Evolutionary conservation across 2,797 vertebrate species (phyloP), one percentile per base, ranked within the genome.

Genomic region (Lacerta bilineata): DNA sequence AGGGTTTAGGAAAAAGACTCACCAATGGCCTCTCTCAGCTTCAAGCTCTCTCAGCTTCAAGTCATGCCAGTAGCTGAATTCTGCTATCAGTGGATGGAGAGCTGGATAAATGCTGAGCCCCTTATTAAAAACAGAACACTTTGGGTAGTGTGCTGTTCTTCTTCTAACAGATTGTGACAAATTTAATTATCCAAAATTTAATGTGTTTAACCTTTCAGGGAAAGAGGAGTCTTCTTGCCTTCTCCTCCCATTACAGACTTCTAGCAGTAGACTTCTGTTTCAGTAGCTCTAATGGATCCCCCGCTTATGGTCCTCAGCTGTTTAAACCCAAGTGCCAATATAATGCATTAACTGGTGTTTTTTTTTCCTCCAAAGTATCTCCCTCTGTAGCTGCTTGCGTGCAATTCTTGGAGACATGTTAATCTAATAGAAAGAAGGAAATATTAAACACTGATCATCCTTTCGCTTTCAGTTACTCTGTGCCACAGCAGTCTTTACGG

Each of bases 371-470:
- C n/a, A 84, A 15, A 55, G 4, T 50, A 18, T 10, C 20, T 69
- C 27, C 1, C 69, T 39, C 10, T 83, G 25, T 41, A 82, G 36
- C 36, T 17, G 55, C 5, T 92, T 90, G 89, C 93, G 91, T 94
- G 88, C 46, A 88, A 8, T 25, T 79, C 74, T 41, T 29, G 36
- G 64, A 50, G 46, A 36, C 23, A 83, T 90, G 87, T 92, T 92
- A 93, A 92, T 90, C 43, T 46, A 68, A 10, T 61, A 77, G 39
- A 64, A 2, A 66, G 36, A 20, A 76, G 50, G n/a, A 41, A 83
- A 18, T 10, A 20, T 83, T 69, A 20, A 72, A 50, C 33, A 8
- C 25, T 46, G 41, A 4, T 33, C 15, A 20, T 76, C 43, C 39
- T 36, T 68, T 46, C 18, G 59, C 8, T 55, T 74, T 10, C 75